A percentile compares a stretch with the other conserved stretches of the same genome.
Conservation (phyloP, 2,113 vertebrate genomes). For the Hippocampus barbouri region DNA sequence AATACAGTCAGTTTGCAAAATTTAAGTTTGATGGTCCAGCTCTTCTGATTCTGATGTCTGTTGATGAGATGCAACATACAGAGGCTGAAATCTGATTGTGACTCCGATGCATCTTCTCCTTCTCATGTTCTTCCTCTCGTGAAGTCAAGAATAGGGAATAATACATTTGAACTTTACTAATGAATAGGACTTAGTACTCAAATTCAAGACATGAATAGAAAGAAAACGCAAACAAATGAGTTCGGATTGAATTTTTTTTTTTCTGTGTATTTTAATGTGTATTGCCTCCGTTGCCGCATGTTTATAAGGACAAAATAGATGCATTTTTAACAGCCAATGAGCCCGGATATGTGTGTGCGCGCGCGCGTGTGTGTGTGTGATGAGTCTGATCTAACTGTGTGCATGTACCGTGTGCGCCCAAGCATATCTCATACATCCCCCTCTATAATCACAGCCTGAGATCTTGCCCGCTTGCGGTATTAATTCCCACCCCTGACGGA, state of each 20-base stretch:
- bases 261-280: too few species aligned
- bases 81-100: too few species aligned
- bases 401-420: not conserved
- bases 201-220: not conserved
- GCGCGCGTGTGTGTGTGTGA: constrained; percentile 2
- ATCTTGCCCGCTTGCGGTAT: constrained; percentile 27
- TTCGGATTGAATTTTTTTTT: not conserved
- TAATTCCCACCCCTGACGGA: constrained; percentile 20
- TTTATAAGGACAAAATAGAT: constrained; percentile 24
- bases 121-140: too few species aligned
- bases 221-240: not conserved
- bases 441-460: constrained; percentile 19
- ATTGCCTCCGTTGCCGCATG: not conserved
- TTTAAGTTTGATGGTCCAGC: too few species aligned
- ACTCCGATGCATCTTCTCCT: too few species aligned
- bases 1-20: too few species aligned
- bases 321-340: constrained; percentile 27
- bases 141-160: too few species aligned
- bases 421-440: constrained; percentile 13
- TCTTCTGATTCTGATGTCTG: too few species aligned
- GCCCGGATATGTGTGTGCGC: not conserved
- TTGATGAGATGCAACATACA: too few species aligned
- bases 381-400: constrained; percentile 9
- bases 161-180: too few species aligned
- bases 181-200: too few species aligned